Conservation (phyloP, 1,140 invertebrate genomes). For the Heliothis subflexa region DNA sequence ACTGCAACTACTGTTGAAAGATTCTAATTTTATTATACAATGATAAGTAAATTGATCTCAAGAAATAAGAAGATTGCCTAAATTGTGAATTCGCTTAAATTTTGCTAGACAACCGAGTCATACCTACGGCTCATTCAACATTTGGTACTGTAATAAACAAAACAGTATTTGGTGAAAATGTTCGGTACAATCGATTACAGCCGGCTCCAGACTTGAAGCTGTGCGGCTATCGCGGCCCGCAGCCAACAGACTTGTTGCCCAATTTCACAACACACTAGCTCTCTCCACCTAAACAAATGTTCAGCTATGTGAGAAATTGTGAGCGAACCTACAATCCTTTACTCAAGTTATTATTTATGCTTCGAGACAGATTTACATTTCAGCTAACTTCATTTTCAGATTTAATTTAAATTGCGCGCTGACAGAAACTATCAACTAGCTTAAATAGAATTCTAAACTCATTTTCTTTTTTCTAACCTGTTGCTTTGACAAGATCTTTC, state of each 20-base stretch:
- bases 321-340: neutral
- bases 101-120: no score
- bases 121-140: no score
- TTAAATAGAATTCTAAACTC: neutral
- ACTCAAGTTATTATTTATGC: constrained; percentile 35
- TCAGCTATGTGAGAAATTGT: constrained; percentile 37
- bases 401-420: constrained; percentile 32
- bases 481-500: neutral
- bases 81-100: no score
- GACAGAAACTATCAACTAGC: neutral
- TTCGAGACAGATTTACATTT: constrained; percentile 21
- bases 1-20: no score
- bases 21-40: no score
- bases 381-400: constrained; percentile 21
- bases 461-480: constrained; percentile 6
- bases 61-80: no score
- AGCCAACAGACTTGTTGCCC: constrained; percentile 26
- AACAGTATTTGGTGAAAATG: no score
- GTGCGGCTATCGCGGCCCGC: neutral
- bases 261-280: constrained; percentile 40
- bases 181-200: neutral
- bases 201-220: neutral
- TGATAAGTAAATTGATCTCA: no score
- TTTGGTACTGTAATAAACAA: no score
- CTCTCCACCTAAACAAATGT: constrained; percentile 7